Conservation (phyloP, 2,113 vertebrate species). For the Oriolus oriolus region DNA sequence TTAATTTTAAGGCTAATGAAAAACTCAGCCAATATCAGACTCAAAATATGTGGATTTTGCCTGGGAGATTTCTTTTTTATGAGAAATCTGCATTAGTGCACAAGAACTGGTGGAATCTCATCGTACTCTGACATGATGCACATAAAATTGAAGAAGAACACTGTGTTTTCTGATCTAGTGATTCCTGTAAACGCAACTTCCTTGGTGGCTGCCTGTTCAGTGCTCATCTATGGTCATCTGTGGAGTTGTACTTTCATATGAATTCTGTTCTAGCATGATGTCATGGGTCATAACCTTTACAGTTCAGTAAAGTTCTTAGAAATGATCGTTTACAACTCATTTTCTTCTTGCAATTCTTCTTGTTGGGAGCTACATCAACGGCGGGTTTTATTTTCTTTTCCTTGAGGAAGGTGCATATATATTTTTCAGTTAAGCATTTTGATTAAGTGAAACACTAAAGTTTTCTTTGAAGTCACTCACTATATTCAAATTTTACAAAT, state of each 20-base stretch:
- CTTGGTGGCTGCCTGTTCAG: background rate
- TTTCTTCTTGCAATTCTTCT: background rate
- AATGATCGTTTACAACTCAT: background rate
- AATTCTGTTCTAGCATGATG: background rate
- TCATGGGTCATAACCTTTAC: background rate
- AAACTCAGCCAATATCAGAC: background rate
- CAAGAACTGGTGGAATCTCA: background rate
- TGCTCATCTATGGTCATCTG: background rate
- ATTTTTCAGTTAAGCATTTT: background rate
- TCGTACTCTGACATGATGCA: background rate
- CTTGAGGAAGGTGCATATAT: background rate
- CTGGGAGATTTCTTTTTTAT: background rate
- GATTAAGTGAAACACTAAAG: background rate
- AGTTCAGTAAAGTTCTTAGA: background rate
- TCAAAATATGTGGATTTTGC: background rate
- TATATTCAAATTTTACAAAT: background rate
- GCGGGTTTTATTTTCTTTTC: background rate
- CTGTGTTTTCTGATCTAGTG: background rate
- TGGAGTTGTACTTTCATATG: background rate
- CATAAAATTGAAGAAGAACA: background rate
- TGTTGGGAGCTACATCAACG: background rate
- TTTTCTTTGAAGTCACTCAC: background rate
- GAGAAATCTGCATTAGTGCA: background rate
- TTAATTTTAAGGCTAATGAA: background rate
- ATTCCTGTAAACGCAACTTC: background rate